A percentile compares a stretch with the other conserved stretches of the same genome.
phyloP scores from a whole-genome alignment of 2,113 vertebrate genomes.

The Tylochromis polylepis region DNA sequence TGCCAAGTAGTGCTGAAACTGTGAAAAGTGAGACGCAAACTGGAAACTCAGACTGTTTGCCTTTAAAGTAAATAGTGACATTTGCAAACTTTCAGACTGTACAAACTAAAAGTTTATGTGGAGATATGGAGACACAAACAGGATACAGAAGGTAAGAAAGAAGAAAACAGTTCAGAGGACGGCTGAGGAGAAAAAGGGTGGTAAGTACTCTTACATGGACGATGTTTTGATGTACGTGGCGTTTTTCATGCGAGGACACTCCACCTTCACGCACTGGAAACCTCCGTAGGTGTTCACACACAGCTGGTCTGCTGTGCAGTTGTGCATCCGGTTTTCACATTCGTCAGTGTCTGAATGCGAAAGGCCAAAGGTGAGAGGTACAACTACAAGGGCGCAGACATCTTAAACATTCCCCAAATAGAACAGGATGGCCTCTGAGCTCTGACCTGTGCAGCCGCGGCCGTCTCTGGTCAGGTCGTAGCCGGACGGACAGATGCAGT shows the following conservation, averaged over 20 bases:
- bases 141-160: not conserved
- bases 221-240: slow-evolving; percentile 84
- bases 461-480: slow-evolving; percentile 70
- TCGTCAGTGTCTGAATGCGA: slow-evolving; percentile 75
- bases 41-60: not conserved
- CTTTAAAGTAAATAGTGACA: not conserved
- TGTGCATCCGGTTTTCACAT: slow-evolving; percentile 69
- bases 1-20: not conserved
- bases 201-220: slow-evolving; percentile 67
- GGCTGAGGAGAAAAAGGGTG: not conserved
- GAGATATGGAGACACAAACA: not conserved
- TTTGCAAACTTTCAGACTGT: fast-evolving
- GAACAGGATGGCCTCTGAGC: not conserved
- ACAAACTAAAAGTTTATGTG: not conserved
- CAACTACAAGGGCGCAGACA: not conserved
- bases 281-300: slow-evolving; percentile 82
- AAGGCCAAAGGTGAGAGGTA: not conserved
- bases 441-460: slow-evolving; percentile 77
- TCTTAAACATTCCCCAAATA: too few species aligned
- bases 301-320: slow-evolving; percentile 70
- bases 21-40: fast-evolving
- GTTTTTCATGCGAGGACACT: slow-evolving; percentile 73
- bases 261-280: slow-evolving; percentile 73
- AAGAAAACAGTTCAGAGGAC: not conserved
- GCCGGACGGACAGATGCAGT: slow-evolving; percentile 76